Evolutionary conservation across 2,888 invertebrate genomes (phyloP), one percentile per base, ranked within the genome.

Genomic region (Oscheius sp.): DNA sequence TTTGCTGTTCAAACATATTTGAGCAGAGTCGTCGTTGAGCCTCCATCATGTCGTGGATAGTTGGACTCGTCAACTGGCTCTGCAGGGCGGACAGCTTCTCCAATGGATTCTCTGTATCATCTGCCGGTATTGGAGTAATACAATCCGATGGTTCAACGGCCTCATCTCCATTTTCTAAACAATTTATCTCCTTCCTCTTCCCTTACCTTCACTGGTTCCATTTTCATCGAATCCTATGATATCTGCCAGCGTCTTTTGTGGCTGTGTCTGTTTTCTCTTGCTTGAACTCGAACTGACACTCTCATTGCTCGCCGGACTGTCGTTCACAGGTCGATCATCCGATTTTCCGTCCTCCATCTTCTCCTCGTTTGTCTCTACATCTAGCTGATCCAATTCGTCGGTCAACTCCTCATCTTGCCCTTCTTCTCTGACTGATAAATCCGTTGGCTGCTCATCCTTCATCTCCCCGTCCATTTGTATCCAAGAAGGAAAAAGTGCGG

Each of bases 1-100:
- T 89, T 83, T 90, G 90, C 83, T 90, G 90, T 76, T 89, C 89
- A 61, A 87, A 87, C 82, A 94, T 88, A 92, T 86, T 93, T 92
- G 88, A 93, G 93, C 92, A 94, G 94, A 86, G 92, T 92, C 12
- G 24, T 47, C 54, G 56, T 26, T 64, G 68, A 17, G 51, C 65
- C 24, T 63, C 63, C 45, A 70, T 44, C 70, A 70, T 70, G 14
- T 70, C 70, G 14, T 57, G 38, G 32, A 70, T 30, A 22, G 41
- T 51, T 4, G 72, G 68, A 24, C 68, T 67, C 50, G 72, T 70
- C n/a, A 75, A 66, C 26, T 78, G 77, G 12, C 67, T 47, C 49
- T 75, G 77, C 3, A 77, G 68, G 9, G 75, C 75, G 9, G 75
- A 69, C 17, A 70, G 33, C 22, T 67, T 70, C 38, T 63, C 63